Evolutionary conservation across 2,797 vertebrate genomes (phyloP).

Genomic region (Prunella strophiata): DNA sequence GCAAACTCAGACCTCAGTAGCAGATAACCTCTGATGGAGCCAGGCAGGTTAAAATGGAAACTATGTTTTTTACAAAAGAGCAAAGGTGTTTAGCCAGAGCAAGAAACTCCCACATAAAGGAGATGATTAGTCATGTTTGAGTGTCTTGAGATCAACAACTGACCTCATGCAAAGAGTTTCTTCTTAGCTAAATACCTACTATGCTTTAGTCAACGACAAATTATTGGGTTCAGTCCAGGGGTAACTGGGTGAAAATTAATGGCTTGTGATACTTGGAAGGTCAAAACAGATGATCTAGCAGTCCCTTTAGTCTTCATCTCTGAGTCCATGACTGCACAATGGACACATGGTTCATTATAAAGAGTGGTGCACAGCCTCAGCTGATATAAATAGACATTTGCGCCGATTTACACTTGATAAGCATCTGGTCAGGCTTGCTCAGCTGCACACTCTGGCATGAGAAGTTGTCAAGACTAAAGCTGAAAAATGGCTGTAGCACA

Average conservation of each 20-base stretch:
- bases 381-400: slow-evolving; percentile 41
- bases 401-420: slow-evolving; percentile 35
- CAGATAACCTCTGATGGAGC: neutral
- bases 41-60: neutral
- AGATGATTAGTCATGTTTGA: neutral
- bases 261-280: slow-evolving; percentile 1
- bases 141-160: neutral
- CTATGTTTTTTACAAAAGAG: neutral
- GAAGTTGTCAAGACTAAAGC: slow-evolving; percentile 7
- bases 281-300: slow-evolving; percentile 19
- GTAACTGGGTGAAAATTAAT: slow-evolving; percentile 19
- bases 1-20: neutral
- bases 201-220: neutral
- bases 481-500: slow-evolving; percentile 32
- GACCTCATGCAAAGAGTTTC: neutral
- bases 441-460: slow-evolving; percentile 21
- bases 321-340: neutral
- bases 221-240: neutral
- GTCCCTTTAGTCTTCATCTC: neutral
- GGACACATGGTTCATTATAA: slow-evolving; percentile 27
- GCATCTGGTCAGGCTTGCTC: slow-evolving; percentile 59
- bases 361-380: neutral
- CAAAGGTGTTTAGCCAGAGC: neutral
- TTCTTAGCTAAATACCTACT: neutral
- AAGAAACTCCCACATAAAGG: neutral